Conservation (phyloP, 2,797 vertebrate genomes). For the Gadopsis bispinosus region DNA sequence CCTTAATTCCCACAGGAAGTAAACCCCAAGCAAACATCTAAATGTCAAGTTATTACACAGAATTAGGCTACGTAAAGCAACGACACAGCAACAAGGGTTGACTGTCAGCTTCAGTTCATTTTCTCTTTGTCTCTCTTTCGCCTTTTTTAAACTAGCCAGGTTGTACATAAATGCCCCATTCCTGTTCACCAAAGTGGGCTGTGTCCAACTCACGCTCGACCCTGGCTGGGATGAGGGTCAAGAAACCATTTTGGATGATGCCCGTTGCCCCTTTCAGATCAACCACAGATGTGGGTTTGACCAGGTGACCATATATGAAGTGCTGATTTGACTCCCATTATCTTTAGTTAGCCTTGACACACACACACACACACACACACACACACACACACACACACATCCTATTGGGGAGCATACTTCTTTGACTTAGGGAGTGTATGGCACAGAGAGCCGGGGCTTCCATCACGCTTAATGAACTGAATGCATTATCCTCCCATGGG, state of each 20-base stretch:
- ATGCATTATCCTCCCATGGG: conserved; percentile 36
- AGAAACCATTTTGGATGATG: conserved; percentile 3
- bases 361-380: background rate
- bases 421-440: conserved; percentile 47
- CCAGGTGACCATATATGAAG: background rate
- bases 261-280: background rate
- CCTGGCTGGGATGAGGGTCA: background rate
- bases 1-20: conserved; percentile 3
- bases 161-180: background rate
- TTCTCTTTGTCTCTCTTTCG: background rate
- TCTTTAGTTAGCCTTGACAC: background rate
- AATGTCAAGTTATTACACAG: background rate
- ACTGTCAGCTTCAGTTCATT: background rate
- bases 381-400: background rate
- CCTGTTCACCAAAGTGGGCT: background rate
- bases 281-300: conserved; percentile 9
- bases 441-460: conserved; percentile 45
- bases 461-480: conserved; percentile 47
- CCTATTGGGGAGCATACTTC: conserved; percentile 15
- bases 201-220: background rate
- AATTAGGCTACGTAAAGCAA: background rate
- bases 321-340: conserved; percentile 11
- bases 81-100: background rate
- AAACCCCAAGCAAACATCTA: background rate
- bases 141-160: background rate